Base-by-base conservation (phyloP, 2,888 invertebrate species). In the Heliconius charithonia region DNA sequence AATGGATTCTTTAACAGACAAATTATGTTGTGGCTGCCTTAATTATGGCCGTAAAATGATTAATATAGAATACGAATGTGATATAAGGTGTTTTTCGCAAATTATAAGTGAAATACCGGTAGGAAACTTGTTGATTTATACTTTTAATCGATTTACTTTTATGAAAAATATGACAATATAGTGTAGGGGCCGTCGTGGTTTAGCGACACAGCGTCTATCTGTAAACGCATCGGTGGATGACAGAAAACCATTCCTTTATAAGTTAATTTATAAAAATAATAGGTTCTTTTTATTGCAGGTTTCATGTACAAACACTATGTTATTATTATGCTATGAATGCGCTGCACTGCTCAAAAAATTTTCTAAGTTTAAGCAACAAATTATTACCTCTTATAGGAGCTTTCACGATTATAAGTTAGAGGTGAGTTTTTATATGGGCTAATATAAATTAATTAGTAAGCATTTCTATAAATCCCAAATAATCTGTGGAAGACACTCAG, bases 291-390 rank as follows among this genome's bases (percentile, higher is more conserved):
- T 27, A 4, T 79, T 81, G 0, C 78, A 81, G 81, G 29, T 77
- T 29, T 66, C 74, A 16, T 37, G 62, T 25, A 27, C 32, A 27
- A 56, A 59, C 22, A 69, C 45, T 1, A 25, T 25, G 16, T 13
- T 71, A 22, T 69, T 81, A 62, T 62, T 94, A 0, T 94, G 94
- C 75, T 93, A 91, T 89, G 92, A 93, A 79, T 94, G 94, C 75
- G 83, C 87, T 0, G 90, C 90, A 0, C 80, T 86, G 0, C 76
- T 93, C 0, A 75, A 73, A 0, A 85, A 85, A 1, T 92, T 90
- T 65, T 82, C 83, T 0, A 88, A 82, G 56, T 94, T 92, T 82
- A 90, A 88, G 67, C 80, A 85, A 0, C 90, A 89, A 88, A 88
- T 91, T 0, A 84, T 86, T 59, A 69, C 82, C 4, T 88, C 89